Evolutionary conservation across 2,797 vertebrate genomes (phyloP).

Genomic region (Sebastes oblongus): DNA sequence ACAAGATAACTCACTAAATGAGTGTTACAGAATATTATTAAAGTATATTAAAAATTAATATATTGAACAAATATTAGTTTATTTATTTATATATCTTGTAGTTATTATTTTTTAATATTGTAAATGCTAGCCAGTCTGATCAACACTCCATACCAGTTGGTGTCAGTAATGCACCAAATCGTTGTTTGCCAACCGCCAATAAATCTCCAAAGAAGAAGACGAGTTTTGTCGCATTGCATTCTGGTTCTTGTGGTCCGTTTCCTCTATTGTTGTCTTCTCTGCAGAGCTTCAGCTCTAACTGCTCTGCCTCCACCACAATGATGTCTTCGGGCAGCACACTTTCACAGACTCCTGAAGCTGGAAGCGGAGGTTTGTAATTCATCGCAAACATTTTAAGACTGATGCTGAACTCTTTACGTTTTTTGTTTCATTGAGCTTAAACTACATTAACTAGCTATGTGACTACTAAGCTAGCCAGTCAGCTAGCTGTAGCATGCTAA

Average conservation of each 20-base stretch:
- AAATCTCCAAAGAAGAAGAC: no score
- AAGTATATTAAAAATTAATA: no score
- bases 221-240: slow-evolving; percentile 1
- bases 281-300: neutral
- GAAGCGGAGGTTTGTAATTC: slow-evolving; percentile 27
- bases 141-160: no score
- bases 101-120: no score
- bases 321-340: neutral
- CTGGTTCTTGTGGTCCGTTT: slow-evolving; percentile 1
- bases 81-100: no score
- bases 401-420: fast-evolving
- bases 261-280: neutral
- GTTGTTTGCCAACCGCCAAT: no score
- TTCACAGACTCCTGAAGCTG: neutral
- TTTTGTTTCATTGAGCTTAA: fast-evolving
- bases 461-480: neutral
- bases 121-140: no score
- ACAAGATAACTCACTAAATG: no score
- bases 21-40: no score
- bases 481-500: neutral
- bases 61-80: no score
- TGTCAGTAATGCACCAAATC: no score
- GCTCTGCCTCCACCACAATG: neutral
- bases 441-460: neutral
- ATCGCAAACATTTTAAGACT: fast-evolving